A percentile compares a stretch with the other conserved stretches of the same genome.
phyloP scores from a whole-genome alignment of 2,113 vertebrate species.

The Albula goreensis region DNA sequence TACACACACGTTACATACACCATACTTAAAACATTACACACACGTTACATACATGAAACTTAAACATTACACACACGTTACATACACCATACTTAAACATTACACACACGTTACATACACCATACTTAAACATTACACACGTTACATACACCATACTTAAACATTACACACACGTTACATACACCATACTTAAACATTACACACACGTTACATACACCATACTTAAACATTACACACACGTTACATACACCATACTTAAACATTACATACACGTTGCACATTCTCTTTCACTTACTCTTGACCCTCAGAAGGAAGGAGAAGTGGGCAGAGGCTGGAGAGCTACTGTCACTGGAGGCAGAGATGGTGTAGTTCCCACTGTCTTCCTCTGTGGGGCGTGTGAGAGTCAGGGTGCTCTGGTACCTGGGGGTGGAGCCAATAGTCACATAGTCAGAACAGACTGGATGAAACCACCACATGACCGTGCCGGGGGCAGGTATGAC shows the following conservation, averaged over 20 bases:
- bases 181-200: no score
- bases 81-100: background rate
- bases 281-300: slow-evolving; percentile 71
- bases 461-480: background rate
- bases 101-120: no score
- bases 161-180: no score
- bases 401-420: slow-evolving; percentile 83
- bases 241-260: no score
- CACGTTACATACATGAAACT: background rate
- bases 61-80: background rate
- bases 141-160: no score
- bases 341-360: slow-evolving; percentile 73
- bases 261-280: background rate
- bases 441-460: background rate
- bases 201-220: no score
- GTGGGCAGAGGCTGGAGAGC: slow-evolving; percentile 53
- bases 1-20: background rate
- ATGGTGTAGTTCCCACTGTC: slow-evolving; percentile 90
- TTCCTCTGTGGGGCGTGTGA: slow-evolving; percentile 84
- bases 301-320: slow-evolving; percentile 80
- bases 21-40: background rate
- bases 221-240: no score
- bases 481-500: background rate
- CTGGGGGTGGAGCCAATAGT: slow-evolving; percentile 55
- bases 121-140: no score